Base-by-base conservation (phyloP, 2,888 invertebrate genomes). In the Drosophila ustulata region DNA sequence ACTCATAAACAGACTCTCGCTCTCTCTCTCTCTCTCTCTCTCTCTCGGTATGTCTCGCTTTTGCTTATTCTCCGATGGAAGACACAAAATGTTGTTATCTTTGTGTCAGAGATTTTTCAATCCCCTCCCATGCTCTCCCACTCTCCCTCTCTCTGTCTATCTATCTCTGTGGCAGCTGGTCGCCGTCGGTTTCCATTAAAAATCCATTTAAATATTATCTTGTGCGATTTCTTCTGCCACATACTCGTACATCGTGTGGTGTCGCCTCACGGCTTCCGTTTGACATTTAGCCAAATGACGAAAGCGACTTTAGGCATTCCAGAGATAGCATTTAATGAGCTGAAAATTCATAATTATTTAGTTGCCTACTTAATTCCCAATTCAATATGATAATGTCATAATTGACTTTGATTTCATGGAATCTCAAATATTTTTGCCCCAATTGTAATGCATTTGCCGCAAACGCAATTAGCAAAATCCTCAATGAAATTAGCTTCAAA, bases 131-230 rank as follows among this genome's bases (percentile, higher is more conserved):
- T 34, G n/a, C 9, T 18, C 26, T 23, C 37, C 1, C 3, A 13
- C 41, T 25, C 4, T 8, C 39, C 3, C 4, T 11, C 4, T 1
- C 23, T 0, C 28, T 18, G 18, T 18, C 18, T 18, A 30, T 43
- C 30, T 9, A 32, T 11, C 55, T 43, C 61, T 28, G 34, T 37
- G 6, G 64, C 47, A 75, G 71, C 62, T 65, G 58, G 39, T 37
- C 57, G 70, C 57, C 62, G 71, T 79, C 66, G 65, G 82, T 73
- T 77, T 83, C 81, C 83, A 83, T 86, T 86, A 86, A 83, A 83
- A 83, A 86, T 75, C 87, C 87, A 86, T 83, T 83, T 83, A 79
- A 81, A 79, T 73, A 76, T 76, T 79, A 83, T 83, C 83, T 70
- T 59, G 50, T 72, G 72, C 62, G 78, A 77, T 81, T 78, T 66